Conservation (phyloP, 2,888 invertebrate genomes). For the Miltochrista miniata region DNA sequence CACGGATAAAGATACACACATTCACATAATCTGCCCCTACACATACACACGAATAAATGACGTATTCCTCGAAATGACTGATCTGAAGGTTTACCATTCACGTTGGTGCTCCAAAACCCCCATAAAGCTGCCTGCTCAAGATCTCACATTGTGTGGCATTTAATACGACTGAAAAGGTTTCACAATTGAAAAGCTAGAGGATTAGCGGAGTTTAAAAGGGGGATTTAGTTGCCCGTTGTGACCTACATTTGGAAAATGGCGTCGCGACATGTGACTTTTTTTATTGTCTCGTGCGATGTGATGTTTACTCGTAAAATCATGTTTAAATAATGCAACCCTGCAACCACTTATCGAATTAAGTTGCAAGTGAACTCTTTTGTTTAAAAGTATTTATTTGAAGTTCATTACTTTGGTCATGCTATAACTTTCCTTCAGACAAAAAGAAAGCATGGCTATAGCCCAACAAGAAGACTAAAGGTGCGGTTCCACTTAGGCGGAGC, state of each 20-base stretch:
- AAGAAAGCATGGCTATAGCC: no score
- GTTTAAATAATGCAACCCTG: no score
- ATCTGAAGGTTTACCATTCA: constrained; percentile 1
- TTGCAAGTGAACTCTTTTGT: no score
- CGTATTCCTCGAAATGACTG: neutral
- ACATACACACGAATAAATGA: no score
- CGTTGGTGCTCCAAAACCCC: neutral
- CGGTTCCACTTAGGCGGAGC: no score
- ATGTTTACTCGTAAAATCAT: constrained; percentile 11
- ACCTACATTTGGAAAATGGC: constrained; percentile 37
- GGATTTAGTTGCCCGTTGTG: constrained; percentile 41
- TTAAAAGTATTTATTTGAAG: no score
- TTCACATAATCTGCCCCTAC: no score
- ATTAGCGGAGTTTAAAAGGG: constrained; percentile 47
- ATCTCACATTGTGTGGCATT: constrained; percentile 36
- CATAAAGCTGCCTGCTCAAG: constrained; percentile 32
- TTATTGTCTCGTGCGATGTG: constrained; percentile 11
- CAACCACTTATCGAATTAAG: no score
- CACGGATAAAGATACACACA: no score
- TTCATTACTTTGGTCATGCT: no score
- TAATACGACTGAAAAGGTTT: constrained; percentile 44
- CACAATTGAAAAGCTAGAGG: constrained; percentile 44
- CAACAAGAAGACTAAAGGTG: no score
- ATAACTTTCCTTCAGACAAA: no score
- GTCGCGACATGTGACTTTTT: constrained; percentile 17